Evolutionary conservation across 2,113 vertebrate genomes (phyloP), one percentile per base, ranked within the genome.

Genomic region (Ptilonorhynchus violaceus): DNA sequence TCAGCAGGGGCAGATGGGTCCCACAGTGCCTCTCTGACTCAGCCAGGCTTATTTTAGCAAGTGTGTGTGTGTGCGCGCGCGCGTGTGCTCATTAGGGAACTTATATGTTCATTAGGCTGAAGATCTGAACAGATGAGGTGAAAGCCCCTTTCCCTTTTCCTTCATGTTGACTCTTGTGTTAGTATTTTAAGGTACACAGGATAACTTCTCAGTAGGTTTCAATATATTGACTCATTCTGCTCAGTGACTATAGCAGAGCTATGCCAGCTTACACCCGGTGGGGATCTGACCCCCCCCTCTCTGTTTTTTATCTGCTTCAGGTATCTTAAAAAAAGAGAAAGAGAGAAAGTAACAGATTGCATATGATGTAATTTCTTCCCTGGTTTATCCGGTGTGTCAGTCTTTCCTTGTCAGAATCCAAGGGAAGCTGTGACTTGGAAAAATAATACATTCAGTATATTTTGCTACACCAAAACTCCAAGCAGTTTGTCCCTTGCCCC

Each of bases 291-390:
- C 33, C 33, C 19, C 19, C 7, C 30, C n/a, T 19, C 27, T 56
- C 41, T 59, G 66, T 3, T 88, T 93, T 92, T 76, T 76, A 37
- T 92, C 50, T 94, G 73, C 50, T 90, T 88, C 84, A 91, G 87
- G 88, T 96, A 39, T 73, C 44, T 88, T 90, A 14, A 80, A 70
- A 91, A 82, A 81, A 42, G 16, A 74, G 11, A 52, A 17, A 59
- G 3, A 58, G 7, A 49, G 9, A 81, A 50, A 70, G 78, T 92
- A 94, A 96, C 96, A 97, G 95, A 97, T 97, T 97, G 96, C 42
- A 31, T 75, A 86, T 97, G 96, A 96, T 96, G 87, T 97, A 91
- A 97, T 97, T 93, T 95, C 93, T 97, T 97, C 82, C 78, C 83
- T 83, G 66, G 55, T 91, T 44, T 80, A 69, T 96, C 91, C 78